Conservation (phyloP, 2,888 invertebrate genomes). For the Rugalucina vietnamica region DNA sequence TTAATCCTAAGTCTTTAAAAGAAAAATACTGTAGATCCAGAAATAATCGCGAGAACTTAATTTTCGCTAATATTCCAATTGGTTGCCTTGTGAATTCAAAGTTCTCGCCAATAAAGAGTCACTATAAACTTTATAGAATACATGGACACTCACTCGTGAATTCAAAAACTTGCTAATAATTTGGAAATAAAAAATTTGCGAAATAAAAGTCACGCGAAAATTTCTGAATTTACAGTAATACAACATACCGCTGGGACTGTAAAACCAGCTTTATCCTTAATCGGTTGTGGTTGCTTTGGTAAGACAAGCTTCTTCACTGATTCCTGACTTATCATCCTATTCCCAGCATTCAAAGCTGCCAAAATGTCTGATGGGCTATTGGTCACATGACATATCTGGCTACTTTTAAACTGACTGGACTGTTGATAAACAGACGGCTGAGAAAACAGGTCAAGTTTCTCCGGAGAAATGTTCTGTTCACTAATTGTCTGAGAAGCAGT, state of each 20-base stretch:
- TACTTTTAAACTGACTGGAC: background rate
- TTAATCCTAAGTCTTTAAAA: too few species aligned
- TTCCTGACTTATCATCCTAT: background rate
- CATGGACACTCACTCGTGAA: too few species aligned
- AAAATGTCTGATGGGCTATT: background rate
- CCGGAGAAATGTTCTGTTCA: background rate
- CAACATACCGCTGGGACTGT: slow-evolving; percentile 66
- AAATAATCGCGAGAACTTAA: too few species aligned
- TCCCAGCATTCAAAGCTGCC: background rate
- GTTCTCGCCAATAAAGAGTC: too few species aligned
- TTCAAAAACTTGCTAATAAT: too few species aligned
- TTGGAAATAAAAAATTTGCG: too few species aligned
- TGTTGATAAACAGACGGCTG: background rate
- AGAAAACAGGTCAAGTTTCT: background rate
- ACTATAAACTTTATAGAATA: too few species aligned
- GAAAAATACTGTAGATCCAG: too few species aligned
- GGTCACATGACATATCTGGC: background rate
- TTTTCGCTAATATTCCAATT: too few species aligned
- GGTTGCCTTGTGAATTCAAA: too few species aligned
- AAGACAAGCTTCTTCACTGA: background rate
- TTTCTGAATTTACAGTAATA: background rate
- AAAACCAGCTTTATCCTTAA: slow-evolving; percentile 67
- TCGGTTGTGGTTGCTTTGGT: background rate
- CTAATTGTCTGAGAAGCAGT: background rate
- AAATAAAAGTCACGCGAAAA: too few species aligned